Percentiles rank a stretch among this genome's conserved stretches.
Conservation (phyloP, 2,888 invertebrate species). For the Volucella zonaria region DNA sequence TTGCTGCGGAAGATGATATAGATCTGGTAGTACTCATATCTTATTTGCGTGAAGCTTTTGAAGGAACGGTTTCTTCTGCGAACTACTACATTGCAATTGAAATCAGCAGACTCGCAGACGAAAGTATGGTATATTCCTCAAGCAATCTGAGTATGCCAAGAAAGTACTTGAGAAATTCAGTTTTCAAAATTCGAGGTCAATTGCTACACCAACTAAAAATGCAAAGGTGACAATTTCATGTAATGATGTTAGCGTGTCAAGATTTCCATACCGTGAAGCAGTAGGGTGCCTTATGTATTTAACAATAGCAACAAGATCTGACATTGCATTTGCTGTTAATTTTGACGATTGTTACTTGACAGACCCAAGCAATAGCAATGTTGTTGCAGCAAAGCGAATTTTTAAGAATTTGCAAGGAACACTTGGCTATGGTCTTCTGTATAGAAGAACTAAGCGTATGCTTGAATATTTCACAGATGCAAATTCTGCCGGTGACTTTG, state of each 20-base stretch:
- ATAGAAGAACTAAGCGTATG: slow-evolving; percentile 1
- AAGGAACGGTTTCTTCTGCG: background rate
- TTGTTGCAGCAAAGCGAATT: slow-evolving; percentile 42
- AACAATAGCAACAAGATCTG: slow-evolving; percentile 42
- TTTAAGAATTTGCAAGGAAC: slow-evolving; percentile 61
- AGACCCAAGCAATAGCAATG: background rate
- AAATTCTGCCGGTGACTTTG: slow-evolving; percentile 44
- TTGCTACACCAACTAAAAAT: slow-evolving; percentile 17
- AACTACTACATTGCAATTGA: slow-evolving; percentile 1
- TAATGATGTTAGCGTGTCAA: background rate
- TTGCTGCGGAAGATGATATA: background rate
- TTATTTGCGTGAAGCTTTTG: slow-evolving; percentile 4
- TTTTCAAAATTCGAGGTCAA: background rate
- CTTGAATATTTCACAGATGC: slow-evolving; percentile 46
- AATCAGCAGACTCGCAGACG: background rate
- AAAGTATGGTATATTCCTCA: background rate
- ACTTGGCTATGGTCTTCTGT: slow-evolving; percentile 22
- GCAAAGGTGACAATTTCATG: background rate
- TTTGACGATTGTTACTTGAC: slow-evolving; percentile 21
- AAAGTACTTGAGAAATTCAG: background rate
- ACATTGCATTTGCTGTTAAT: slow-evolving; percentile 43
- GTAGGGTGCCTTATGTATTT: slow-evolving; percentile 54
- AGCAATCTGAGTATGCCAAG: slow-evolving; percentile 2
- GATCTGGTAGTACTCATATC: background rate
- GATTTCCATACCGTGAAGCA: slow-evolving; percentile 37